Evolutionary conservation across 1,140 invertebrate species (phyloP).

Genomic region (Geopemphigus sp.): DNA sequence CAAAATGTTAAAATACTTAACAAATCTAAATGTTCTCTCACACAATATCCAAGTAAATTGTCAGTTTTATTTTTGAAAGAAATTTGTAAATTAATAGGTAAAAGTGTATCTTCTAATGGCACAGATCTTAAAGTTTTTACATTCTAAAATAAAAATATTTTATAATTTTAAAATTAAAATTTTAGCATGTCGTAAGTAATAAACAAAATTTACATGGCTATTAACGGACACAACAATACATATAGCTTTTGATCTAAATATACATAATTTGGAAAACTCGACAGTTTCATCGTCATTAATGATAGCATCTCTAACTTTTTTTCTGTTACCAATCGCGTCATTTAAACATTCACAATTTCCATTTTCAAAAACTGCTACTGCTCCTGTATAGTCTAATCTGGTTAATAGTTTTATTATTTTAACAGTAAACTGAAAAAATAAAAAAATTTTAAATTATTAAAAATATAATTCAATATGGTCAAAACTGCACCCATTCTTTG

Average conservation of each 20-base stretch:
- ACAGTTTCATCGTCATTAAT: constrained; percentile 24
- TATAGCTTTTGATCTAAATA: constrained; percentile 28
- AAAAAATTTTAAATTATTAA: background rate
- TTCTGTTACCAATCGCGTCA: constrained; percentile 25
- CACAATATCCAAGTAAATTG: constrained; percentile 35
- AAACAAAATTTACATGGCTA: constrained; percentile 19
- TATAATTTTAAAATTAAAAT: too few relatives aligned
- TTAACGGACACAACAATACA: constrained; percentile 34
- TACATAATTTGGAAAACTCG: constrained; percentile 38
- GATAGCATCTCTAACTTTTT: background rate
- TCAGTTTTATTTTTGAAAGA: constrained; percentile 24
- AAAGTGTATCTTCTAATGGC: constrained; percentile 25
- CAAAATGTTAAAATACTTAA: constrained; percentile 39
- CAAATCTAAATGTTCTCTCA: constrained; percentile 34
- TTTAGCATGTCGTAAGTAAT: background rate
- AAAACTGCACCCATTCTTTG: too few relatives aligned
- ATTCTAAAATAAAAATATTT: constrained; percentile 23
- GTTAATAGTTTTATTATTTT: constrained; percentile 45
- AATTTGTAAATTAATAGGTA: constrained; percentile 38
- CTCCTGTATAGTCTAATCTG: constrained; percentile 16
- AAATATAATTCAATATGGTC: too few relatives aligned
- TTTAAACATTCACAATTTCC: constrained; percentile 43
- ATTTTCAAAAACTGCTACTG: constrained; percentile 43
- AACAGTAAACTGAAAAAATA: constrained; percentile 16
- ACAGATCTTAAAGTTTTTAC: constrained; percentile 33